Percentiles rank a stretch among this genome's conserved stretches.
Conservation (phyloP, 2,113 vertebrate species). For the Crotalus tigris region DNA sequence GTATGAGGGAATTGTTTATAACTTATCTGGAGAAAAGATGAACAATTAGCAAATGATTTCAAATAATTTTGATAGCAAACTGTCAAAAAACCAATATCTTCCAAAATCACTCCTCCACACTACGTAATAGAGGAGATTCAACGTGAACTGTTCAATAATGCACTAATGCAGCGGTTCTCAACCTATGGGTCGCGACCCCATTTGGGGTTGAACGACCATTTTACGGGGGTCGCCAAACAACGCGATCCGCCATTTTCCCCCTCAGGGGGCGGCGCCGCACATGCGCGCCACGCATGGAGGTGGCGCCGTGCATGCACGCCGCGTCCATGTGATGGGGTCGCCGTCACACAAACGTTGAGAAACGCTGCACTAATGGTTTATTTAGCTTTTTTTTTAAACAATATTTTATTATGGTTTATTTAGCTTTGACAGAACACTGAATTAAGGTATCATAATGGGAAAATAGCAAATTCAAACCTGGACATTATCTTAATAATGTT, state of each 20-base stretch:
- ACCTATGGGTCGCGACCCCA: too few species aligned
- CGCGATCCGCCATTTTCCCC: too few species aligned
- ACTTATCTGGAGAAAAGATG: neutral
- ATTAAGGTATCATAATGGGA: neutral
- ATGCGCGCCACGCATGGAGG: too few species aligned
- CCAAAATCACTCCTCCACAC: neutral
- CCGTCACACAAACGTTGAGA: too few species aligned
- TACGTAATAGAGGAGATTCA: neutral
- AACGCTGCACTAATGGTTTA: neutral
- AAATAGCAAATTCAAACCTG: neutral
- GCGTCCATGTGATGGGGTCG: too few species aligned
- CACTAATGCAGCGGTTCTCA: neutral
- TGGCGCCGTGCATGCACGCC: accelerated
- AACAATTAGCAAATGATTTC: neutral
- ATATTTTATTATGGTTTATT: neutral
- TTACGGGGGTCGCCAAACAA: too few species aligned
- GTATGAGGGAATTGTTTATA: constrained; percentile 20
- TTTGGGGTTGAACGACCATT: too few species aligned
- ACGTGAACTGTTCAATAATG: neutral
- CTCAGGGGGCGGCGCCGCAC: too few species aligned
- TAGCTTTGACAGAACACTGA: neutral
- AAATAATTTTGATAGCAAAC: neutral
- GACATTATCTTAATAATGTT: neutral
- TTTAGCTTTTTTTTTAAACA: neutral
- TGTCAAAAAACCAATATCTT: neutral